A percentile compares a stretch with the other conserved stretches of the same genome.
Conservation (phyloP, 2,888 invertebrate species). For the Drosophila antonietae region DNA sequence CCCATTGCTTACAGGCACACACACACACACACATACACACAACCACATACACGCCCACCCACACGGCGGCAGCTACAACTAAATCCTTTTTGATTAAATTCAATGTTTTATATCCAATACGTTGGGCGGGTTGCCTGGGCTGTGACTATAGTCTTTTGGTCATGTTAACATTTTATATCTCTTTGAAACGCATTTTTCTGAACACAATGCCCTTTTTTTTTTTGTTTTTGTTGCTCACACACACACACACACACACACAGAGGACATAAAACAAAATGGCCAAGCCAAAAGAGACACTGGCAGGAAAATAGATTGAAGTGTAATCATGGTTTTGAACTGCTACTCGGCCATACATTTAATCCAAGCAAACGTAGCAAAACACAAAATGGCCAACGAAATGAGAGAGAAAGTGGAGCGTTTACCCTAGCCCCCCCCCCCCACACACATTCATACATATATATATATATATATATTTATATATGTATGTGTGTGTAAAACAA, state of each 20-base stretch:
- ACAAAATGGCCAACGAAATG: slow-evolving; percentile 73
- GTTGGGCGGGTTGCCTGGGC: slow-evolving; percentile 37
- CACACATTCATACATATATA: background rate
- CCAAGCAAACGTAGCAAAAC: slow-evolving; percentile 74
- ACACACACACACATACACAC: slow-evolving; percentile 22
- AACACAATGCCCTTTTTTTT: slow-evolving; percentile 55
- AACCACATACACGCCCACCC: slow-evolving; percentile 29
- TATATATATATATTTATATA: background rate
- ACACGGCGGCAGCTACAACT: slow-evolving; percentile 37
- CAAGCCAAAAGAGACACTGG: slow-evolving; percentile 52
- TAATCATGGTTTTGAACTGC: slow-evolving; percentile 80
- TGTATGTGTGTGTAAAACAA: slow-evolving; percentile 65
- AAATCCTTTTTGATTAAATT: slow-evolving; percentile 80
- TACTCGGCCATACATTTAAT: slow-evolving; percentile 78
- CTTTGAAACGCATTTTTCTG: slow-evolving; percentile 80
- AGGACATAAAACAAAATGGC: slow-evolving; percentile 77
- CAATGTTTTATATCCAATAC: slow-evolving; percentile 80
- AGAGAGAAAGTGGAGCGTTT: slow-evolving; percentile 67
- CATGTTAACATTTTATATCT: slow-evolving; percentile 80
- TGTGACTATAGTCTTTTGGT: slow-evolving; percentile 48
- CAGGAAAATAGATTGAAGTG: slow-evolving; percentile 77
- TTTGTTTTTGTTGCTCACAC: slow-evolving; percentile 30
- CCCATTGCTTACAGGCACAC: slow-evolving; percentile 51
- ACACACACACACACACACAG: slow-evolving; percentile 10
- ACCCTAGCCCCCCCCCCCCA: slow-evolving; percentile 18